A percentile compares a stretch with the other conserved stretches of the same genome.
Conservation (phyloP, 1,140 invertebrate genomes). For the Choristoneura fumiferana region DNA sequence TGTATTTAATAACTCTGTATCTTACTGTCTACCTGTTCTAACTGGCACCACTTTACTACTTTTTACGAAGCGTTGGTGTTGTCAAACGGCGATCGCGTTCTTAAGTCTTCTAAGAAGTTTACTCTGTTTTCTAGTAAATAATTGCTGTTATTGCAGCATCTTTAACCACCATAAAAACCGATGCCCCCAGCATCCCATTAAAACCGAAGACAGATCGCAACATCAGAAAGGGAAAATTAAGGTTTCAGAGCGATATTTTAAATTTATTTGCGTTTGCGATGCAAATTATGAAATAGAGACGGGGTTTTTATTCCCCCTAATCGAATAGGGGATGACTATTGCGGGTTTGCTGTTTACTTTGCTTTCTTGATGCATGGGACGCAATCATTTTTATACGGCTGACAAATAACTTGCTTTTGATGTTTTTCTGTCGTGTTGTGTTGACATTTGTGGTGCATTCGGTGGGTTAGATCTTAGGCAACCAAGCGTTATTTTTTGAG, state of each 20-base stretch:
- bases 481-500: too few relatives aligned
- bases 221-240: slow-evolving; percentile 64
- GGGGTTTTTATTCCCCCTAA: slow-evolving; percentile 57
- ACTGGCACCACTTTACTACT: too few relatives aligned
- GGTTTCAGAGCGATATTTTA: slow-evolving; percentile 70
- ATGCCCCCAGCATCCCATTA: slow-evolving; percentile 22
- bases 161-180: neutral
- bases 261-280: slow-evolving; percentile 74
- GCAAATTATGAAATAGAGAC: slow-evolving; percentile 74
- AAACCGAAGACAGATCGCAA: slow-evolving; percentile 52
- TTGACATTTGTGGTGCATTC: too few relatives aligned
- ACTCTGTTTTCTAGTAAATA: too few relatives aligned
- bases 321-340: slow-evolving; percentile 62
- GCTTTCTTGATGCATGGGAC: slow-evolving; percentile 23
- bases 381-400: slow-evolving; percentile 8
- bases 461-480: too few relatives aligned
- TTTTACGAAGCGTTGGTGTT: too few relatives aligned
- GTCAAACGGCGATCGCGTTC: too few relatives aligned
- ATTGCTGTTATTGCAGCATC: neutral
- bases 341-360: slow-evolving; percentile 40
- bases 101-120: too few relatives aligned
- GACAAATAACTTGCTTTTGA: neutral
- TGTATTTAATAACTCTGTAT: too few relatives aligned
- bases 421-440: neutral
- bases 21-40: too few relatives aligned